These are phyloP conservation scores for Agriotes lineatus DNA, from an alignment of 2,888 invertebrate species.

Conservation along the genomic window DNA sequence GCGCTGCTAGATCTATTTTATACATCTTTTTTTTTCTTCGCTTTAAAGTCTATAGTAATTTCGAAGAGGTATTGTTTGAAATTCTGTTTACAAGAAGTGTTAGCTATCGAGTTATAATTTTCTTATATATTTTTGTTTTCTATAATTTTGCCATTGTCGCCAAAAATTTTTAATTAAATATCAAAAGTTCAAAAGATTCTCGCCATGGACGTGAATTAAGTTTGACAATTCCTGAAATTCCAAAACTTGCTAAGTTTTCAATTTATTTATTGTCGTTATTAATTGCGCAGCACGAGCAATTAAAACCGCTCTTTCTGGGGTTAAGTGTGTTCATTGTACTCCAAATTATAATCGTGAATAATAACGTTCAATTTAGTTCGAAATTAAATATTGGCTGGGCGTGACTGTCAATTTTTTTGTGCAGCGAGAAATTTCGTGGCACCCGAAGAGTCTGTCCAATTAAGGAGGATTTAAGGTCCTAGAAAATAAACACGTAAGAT, in stretches of 20 bases:
- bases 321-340: slow-evolving; percentile 35
- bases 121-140: no score
- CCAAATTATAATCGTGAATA: slow-evolving; percentile 36
- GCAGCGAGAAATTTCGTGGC: slow-evolving; percentile 40
- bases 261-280: slow-evolving; percentile 35
- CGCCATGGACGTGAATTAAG: slow-evolving; percentile 24
- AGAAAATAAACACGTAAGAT: slow-evolving; percentile 47
- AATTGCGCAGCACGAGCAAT: slow-evolving; percentile 21
- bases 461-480: slow-evolving; percentile 53
- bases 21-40: no score
- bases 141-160: no score
- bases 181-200: slow-evolving; percentile 17
- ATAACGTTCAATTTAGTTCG: slow-evolving; percentile 35
- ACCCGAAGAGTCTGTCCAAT: slow-evolving; percentile 50
- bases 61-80: no score
- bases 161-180: slow-evolving; percentile 27
- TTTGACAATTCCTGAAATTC: slow-evolving; percentile 7
- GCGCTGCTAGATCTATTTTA: no score
- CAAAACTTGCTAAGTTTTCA: slow-evolving; percentile 13
- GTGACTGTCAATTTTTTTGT: slow-evolving; percentile 47
- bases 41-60: no score
- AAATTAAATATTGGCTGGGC: slow-evolving; percentile 47
- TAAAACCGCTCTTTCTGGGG: slow-evolving; percentile 29
- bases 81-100: no score
- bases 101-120: no score